phyloP scores from a whole-genome alignment of 2,888 invertebrate genomes.

The Papilio elwesi region DNA sequence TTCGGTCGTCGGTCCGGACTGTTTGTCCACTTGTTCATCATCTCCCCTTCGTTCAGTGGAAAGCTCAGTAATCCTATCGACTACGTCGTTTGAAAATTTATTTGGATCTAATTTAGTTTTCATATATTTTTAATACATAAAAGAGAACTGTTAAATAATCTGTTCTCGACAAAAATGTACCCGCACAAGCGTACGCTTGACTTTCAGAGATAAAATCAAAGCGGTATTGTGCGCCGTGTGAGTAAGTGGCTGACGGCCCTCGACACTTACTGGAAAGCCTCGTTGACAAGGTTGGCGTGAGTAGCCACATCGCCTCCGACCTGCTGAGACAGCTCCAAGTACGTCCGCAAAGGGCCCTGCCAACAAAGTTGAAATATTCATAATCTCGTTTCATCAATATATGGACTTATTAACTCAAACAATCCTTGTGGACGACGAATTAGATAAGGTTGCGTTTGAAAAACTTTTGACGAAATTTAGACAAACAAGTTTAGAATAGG shows the following conservation, averaged over 20 bases:
- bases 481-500: background rate
- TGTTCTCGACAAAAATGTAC: background rate
- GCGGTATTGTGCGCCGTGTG: background rate
- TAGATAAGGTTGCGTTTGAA: too few species aligned
- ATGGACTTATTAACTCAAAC: background rate
- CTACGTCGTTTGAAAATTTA: too few species aligned
- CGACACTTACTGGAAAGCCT: conserved; percentile 90
- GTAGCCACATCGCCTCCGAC: conserved; percentile 94
- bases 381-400: background rate
- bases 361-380: conserved; percentile 45
- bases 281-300: conserved; percentile 91
- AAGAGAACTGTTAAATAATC: background rate
- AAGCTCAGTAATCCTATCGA: too few species aligned
- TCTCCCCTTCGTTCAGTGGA: too few species aligned
- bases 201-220: conserved; percentile 42
- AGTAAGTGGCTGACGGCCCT: conserved; percentile 16
- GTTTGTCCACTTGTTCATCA: too few species aligned
- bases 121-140: background rate
- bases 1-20: too few species aligned
- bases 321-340: conserved; percentile 89
- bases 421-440: background rate
- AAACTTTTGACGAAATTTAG: background rate
- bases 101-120: background rate
- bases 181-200: conserved; percentile 46
- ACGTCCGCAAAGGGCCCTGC: conserved; percentile 90